These are phyloP conservation scores for Deilephila porcellus DNA, from an alignment of 2,888 invertebrate species.

Conservation along the genomic window DNA sequence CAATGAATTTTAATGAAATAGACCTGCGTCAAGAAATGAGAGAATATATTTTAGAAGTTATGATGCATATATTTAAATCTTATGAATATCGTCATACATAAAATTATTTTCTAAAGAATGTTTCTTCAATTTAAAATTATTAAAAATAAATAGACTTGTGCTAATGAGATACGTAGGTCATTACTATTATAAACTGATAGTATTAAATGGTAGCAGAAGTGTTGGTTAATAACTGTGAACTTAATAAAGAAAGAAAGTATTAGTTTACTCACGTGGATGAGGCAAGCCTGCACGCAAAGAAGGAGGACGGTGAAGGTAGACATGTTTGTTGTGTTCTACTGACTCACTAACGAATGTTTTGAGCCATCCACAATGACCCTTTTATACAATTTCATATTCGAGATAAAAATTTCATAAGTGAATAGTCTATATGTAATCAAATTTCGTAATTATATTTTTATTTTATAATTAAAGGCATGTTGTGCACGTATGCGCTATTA, in stretches of 20 bases:
- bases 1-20: too few species aligned
- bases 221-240: not conserved
- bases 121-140: too few species aligned
- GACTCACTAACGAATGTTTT: not conserved
- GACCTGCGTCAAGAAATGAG: too few species aligned
- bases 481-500: not conserved
- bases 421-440: not conserved
- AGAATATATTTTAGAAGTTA: too few species aligned
- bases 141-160: too few species aligned
- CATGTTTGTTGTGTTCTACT: slow-evolving; percentile 38
- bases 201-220: not conserved
- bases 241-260: not conserved
- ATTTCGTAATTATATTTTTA: not conserved
- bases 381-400: slow-evolving; percentile 14
- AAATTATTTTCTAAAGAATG: too few species aligned
- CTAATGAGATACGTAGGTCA: too few species aligned
- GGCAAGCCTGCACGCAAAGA: slow-evolving; percentile 43
- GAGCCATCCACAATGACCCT: not conserved
- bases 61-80: too few species aligned
- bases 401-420: not conserved
- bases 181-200: not conserved
- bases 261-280: slow-evolving; percentile 32
- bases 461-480: not conserved
- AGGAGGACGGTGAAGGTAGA: slow-evolving; percentile 38
- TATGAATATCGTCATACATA: too few species aligned